Evolutionary conservation across 2,113 vertebrate species (phyloP), one percentile per base, ranked within the genome.

Genomic region (Ceyx cyanopectus): DNA sequence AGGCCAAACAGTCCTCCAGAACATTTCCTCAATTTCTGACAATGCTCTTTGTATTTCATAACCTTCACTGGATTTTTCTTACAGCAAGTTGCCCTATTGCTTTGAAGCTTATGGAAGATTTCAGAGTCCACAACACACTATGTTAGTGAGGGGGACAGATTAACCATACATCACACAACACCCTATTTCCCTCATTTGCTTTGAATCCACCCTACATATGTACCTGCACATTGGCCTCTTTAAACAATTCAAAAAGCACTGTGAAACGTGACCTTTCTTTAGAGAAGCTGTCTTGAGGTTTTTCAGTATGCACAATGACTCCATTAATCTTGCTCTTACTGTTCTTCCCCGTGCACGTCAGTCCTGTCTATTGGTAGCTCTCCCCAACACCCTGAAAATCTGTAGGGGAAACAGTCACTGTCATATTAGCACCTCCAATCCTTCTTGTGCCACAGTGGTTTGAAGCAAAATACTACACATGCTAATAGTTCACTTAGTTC

Each of bases 391-490:
- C 32, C 27, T 77, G 56, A 40, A 90, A 70, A 73, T 17, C 13
- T 79, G n/a, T 27, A 9, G 7, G 27, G 18, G 12, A 57, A 70
- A 69, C 61, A 58, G 7, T 10, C 14, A 29, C 9, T 78, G 24
- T 77, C 81, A n/a, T 74, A 50, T 66, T 80, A 74, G 20, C 23
- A 77, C 13, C 60, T 88, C 22, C 30, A 93, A 81, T 56, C 26
- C 24, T 82, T 83, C 43, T 43, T 86, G 32, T 83, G 32, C 40
- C 34, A 46, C 5, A 43, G 19, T 67, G 27, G 13, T 86, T 86
- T 93, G 69, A 93, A 70, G n/a, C 43, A 90, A 90, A 80, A 75
- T 90, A 84, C 60, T 84, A 26, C 48, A 40, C 40, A 19, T 77
- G 37, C 14, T 77, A 78, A 72, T 54, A 78, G 80, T 77, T 85